These are phyloP conservation scores for Conomelus anceps DNA, from an alignment of 2,888 invertebrate species.

Conservation along the genomic window DNA sequence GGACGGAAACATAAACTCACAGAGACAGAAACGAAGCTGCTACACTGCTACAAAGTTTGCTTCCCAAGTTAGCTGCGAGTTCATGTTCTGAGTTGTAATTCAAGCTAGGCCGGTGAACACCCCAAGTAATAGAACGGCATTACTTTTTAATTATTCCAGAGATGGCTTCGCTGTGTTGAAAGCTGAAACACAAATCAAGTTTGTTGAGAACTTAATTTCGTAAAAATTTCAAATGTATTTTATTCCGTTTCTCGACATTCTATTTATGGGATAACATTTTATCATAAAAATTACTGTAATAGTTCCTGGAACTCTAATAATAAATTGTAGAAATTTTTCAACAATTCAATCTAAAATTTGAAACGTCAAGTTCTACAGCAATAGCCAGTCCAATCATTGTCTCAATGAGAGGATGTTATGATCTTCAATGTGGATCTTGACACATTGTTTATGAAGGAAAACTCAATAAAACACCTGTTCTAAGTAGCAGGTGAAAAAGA, in stretches of 20 bases:
- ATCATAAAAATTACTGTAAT: neutral
- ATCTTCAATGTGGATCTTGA: too few species aligned
- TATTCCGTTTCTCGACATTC: neutral
- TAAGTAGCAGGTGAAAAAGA: too few species aligned
- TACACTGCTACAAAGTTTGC: neutral
- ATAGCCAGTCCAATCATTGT: too few species aligned
- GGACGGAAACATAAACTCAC: neutral
- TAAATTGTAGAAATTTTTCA: neutral
- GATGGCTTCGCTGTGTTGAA: neutral
- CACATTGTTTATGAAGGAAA: too few species aligned
- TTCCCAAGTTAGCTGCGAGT: neutral
- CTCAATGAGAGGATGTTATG: too few species aligned
- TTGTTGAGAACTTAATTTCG: neutral
- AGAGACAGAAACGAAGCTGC: neutral
- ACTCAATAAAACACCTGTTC: too few species aligned
- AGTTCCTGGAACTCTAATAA: neutral
- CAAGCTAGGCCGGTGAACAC: neutral
- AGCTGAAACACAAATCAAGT: neutral
- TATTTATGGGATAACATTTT: neutral
- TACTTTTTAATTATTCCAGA: neutral
- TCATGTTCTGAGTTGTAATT: neutral
- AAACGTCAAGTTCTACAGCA: too few species aligned
- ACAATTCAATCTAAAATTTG: neutral
- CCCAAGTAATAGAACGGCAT: neutral
- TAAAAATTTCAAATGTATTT: neutral